Evolutionary conservation across 2,113 vertebrate genomes (phyloP), one percentile per base, ranked within the genome.

Genomic region (Oreochromis tanganicae): DNA sequence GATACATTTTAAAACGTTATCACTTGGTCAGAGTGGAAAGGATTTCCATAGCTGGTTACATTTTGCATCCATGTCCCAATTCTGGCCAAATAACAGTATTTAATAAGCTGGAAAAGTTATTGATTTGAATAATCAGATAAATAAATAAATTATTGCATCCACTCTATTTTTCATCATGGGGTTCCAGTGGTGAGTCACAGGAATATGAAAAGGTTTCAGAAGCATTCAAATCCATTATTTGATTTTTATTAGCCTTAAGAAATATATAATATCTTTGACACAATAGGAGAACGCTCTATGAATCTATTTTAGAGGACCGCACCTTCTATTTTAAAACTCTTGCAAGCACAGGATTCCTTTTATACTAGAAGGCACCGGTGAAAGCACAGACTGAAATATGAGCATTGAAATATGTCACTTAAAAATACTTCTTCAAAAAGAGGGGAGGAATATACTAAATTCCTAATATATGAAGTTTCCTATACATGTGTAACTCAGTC

Each of bases 141-240:
- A 32, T 50, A 19, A 32, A 50, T n/a, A n/a, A 66, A 66, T 66
- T 36, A 46, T 27, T 16, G 21, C 6, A 19, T 50, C 71, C 6
- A 32, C 16, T 32, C 4, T 7, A 48, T 27, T 73, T 46, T 50
- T 50, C 71, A 78, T 19, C 24, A 19, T 7, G 2, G 13, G 9
- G 1, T 19, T 12, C 9, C 16, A 29, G 71, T 19, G 27, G 43
- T 29, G 16, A 50, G 43, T 19, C 43, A 1, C 68, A 78, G 71
- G 32, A 78, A 32, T 32, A 32, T 50, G 6, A 78, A n/a, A 32
- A 29, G 14, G 9, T 32, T 48, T 78, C 71, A 78, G 43, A 10
- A 78, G 46, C 0, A 32, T 78, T 78, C 24, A 48, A 50, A 50
- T 0, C 0, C 43, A 17, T 68, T 50, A 78, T 46, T 78, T 8